These are phyloP conservation scores for Geococcyx californianus DNA, from an alignment of 2,113 vertebrate genomes.

Conservation along the genomic window DNA sequence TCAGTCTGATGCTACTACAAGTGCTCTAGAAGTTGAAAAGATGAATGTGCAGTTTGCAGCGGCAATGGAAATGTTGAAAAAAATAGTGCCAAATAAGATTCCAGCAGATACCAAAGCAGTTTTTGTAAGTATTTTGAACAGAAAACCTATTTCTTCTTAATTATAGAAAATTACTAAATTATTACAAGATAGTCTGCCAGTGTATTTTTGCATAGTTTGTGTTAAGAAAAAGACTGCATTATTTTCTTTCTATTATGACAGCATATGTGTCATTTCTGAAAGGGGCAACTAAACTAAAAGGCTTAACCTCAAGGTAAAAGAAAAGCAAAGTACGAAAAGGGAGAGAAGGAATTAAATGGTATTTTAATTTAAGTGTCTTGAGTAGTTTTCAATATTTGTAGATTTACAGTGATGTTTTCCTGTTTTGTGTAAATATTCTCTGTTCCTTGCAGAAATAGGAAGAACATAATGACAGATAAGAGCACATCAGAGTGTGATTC, in stretches of 20 bases:
- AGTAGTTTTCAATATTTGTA: not conserved
- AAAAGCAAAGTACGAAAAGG: not conserved
- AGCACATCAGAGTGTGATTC: not conserved
- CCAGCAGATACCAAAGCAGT: slow-evolving; percentile 82
- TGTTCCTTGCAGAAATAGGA: not conserved
- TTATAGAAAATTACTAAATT: not conserved
- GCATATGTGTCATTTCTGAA: not conserved
- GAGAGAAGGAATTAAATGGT: not conserved
- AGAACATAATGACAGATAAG: not conserved
- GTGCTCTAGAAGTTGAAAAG: slow-evolving; percentile 78
- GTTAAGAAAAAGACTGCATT: not conserved
- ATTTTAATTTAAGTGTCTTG: not conserved
- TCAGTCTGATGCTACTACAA: slow-evolving; percentile 82
- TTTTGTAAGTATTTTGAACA: slow-evolving; percentile 83
- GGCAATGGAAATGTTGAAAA: slow-evolving; percentile 77
- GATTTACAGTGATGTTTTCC: not conserved
- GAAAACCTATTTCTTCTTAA: not conserved
- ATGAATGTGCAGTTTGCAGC: slow-evolving; percentile 75
- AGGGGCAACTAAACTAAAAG: not conserved
- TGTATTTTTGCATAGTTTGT: not conserved
- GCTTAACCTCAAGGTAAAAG: not conserved
- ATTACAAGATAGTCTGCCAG: not conserved
- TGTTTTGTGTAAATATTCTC: not conserved
- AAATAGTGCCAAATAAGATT: slow-evolving; percentile 73
- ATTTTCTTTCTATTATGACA: not conserved